phyloP scores from a whole-genome alignment of 2,113 vertebrate species.

The Rhinopomastus cyanomelas region DNA sequence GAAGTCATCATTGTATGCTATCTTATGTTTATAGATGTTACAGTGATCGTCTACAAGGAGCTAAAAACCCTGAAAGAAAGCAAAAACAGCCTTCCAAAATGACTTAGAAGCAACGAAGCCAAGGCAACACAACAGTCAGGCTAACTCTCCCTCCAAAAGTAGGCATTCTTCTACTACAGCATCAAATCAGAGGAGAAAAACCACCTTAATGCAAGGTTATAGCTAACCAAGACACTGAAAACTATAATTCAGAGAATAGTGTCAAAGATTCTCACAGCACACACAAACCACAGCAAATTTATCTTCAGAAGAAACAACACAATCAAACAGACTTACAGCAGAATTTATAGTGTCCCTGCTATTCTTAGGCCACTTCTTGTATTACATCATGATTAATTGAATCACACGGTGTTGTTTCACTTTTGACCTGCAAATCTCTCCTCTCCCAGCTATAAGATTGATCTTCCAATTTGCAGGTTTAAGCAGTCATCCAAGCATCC shows the following conservation, averaged over 20 bases:
- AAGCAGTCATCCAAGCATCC: background rate
- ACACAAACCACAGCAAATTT: accelerated
- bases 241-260: background rate
- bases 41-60: background rate
- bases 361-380: background rate
- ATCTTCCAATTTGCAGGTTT: slow-evolving; percentile 17
- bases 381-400: background rate
- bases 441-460: background rate
- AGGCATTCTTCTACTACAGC: background rate
- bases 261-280: background rate
- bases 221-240: background rate
- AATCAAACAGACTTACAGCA: background rate
- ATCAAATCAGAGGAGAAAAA: background rate
- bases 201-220: background rate
- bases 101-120: background rate
- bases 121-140: background rate
- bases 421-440: slow-evolving; percentile 20
- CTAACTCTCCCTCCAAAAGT: background rate
- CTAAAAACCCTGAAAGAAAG: background rate
- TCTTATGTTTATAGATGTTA: background rate
- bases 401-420: background rate
- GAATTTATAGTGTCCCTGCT: background rate
- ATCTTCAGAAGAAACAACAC: background rate
- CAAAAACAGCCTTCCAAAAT: background rate
- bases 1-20: background rate